These are phyloP conservation scores for Axis porcinus DNA, from an alignment of 2,113 vertebrate species.

Conservation along the genomic window DNA sequence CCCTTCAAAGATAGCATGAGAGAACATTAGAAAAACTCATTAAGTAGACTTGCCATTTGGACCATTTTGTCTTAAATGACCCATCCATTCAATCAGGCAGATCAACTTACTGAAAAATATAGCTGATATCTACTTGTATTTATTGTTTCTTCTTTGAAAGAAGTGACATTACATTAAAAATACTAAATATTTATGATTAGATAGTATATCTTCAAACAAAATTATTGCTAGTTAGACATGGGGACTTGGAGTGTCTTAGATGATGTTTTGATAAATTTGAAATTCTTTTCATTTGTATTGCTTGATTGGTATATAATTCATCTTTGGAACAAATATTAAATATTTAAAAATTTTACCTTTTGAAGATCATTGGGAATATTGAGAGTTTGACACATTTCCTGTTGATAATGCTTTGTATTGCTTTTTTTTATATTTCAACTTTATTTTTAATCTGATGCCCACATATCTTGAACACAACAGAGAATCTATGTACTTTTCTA, in stretches of 20 bases:
- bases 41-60: neutral
- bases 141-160: constrained; percentile 9
- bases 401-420: neutral
- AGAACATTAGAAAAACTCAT: neutral
- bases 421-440: neutral
- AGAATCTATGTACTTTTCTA: neutral
- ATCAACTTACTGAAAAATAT: neutral
- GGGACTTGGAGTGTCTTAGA: neutral
- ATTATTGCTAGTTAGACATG: neutral
- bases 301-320: neutral
- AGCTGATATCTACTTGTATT: neutral
- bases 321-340: neutral
- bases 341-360: neutral
- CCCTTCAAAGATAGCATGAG: neutral
- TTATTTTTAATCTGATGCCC: neutral
- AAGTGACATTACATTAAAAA: neutral
- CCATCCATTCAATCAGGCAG: neutral
- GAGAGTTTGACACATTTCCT: neutral
- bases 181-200: neutral
- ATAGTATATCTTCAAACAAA: neutral
- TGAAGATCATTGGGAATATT: neutral
- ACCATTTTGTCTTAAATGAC: neutral
- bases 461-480: neutral
- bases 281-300: neutral
- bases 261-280: neutral